Conservation (phyloP, 2,113 vertebrate species). For the Antidorcas marsupialis region DNA sequence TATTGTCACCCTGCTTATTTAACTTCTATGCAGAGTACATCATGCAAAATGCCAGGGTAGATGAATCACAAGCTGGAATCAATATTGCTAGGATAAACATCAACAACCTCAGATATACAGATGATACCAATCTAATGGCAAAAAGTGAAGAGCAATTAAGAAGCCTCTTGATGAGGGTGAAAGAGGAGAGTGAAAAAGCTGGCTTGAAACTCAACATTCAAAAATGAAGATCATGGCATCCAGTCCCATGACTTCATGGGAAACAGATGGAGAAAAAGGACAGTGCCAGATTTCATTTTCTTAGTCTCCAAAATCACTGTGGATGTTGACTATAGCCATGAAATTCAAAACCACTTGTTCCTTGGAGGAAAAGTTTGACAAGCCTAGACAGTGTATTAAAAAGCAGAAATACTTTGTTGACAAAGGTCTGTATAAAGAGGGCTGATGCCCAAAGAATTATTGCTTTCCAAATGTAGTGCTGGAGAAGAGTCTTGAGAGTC, state of each 20-base stretch:
- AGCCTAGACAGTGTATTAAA: background rate
- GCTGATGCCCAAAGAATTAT: background rate
- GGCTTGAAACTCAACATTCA: background rate
- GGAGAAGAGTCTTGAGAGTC: background rate
- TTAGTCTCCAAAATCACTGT: background rate
- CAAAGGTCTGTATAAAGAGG: background rate
- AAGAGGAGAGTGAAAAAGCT: background rate
- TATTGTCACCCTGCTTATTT: background rate
- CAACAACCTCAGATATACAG: background rate
- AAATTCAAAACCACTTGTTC: background rate
- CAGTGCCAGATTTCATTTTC: background rate
- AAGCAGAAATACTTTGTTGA: background rate
- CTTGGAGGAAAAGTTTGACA: background rate
- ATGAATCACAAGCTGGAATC: background rate
- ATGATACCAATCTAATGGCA: background rate
- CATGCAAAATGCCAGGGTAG: background rate
- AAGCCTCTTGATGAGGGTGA: background rate
- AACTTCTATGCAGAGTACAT: background rate
- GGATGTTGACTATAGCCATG: background rate
- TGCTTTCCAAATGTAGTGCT: background rate
- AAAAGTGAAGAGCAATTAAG: background rate
- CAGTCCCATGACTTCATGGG: background rate
- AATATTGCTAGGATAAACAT: background rate
- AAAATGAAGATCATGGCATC: background rate
- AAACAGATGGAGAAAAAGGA: background rate